These are phyloP conservation scores for Cyrtorhinus lividipennis DNA, from an alignment of 1,140 invertebrate genomes.

Conservation along the genomic window DNA sequence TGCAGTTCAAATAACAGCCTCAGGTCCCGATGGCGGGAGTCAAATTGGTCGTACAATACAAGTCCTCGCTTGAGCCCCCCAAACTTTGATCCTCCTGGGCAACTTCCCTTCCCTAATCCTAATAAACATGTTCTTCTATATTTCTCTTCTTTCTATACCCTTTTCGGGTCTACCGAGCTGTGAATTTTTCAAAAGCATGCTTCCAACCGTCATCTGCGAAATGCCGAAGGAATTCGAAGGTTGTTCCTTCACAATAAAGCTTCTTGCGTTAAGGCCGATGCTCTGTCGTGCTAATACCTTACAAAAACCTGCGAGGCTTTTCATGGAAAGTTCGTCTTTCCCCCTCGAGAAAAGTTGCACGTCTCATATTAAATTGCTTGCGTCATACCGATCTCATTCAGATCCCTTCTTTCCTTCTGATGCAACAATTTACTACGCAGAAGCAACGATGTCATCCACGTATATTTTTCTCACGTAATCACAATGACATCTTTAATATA, in stretches of 20 bases:
- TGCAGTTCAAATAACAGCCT: constrained; percentile 8
- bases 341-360: too few relatives aligned
- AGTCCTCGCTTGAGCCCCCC: background rate
- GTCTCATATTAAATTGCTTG: too few relatives aligned
- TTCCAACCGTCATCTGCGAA: background rate
- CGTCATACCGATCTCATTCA: too few relatives aligned
- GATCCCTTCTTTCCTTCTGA: too few relatives aligned
- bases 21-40: background rate
- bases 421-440: too few relatives aligned
- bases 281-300: too few relatives aligned
- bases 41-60: constrained; percentile 9
- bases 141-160: background rate
- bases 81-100: constrained; percentile 3
- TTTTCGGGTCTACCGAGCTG: constrained; percentile 1
- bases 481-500: too few relatives aligned
- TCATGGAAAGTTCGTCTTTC: too few relatives aligned
- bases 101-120: background rate
- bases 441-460: too few relatives aligned
- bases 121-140: background rate
- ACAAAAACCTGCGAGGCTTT: too few relatives aligned
- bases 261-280: too few relatives aligned
- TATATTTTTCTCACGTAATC: too few relatives aligned
- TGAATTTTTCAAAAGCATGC: constrained; percentile 3
- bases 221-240: background rate
- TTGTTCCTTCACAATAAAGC: background rate